A percentile compares a stretch with the other conserved stretches of the same genome.
Conservation (phyloP, 2,888 invertebrate species). For the Euclidia mi region DNA sequence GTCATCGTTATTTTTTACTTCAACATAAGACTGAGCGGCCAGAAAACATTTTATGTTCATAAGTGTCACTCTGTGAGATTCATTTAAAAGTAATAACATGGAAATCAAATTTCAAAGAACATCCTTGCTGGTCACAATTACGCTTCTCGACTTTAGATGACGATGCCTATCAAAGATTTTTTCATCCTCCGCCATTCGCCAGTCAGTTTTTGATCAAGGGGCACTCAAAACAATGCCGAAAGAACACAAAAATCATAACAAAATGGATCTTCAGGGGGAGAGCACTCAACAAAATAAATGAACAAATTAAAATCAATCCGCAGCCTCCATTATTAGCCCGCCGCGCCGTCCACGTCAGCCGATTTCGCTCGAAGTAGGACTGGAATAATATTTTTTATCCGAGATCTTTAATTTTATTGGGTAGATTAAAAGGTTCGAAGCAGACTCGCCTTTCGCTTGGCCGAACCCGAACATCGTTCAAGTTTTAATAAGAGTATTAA, state of each 20-base stretch:
- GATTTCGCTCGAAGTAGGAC: conserved; percentile 28
- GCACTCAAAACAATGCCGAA: no score
- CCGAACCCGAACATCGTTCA: conserved; percentile 37
- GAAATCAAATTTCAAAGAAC: no score
- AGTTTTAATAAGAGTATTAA: conserved; percentile 40
- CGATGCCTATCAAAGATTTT: no score
- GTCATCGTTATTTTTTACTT: no score
- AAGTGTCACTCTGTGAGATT: no score
- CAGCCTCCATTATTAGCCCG: conserved; percentile 33
- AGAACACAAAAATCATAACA: not conserved
- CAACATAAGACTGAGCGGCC: no score
- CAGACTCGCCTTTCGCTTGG: conserved; percentile 23
- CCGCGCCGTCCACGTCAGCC: conserved; percentile 6
- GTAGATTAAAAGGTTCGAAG: conserved; percentile 70
- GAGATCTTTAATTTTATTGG: conserved; percentile 67
- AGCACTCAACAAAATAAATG: conserved; percentile 19
- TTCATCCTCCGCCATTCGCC: no score
- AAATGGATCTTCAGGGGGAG: conserved; percentile 5
- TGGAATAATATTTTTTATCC: conserved; percentile 69
- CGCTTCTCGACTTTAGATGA: no score
- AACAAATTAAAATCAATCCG: conserved; percentile 52
- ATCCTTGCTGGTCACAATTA: no score
- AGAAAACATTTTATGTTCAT: no score
- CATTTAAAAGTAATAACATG: no score
- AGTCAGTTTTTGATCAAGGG: no score